Percentiles rank a stretch among this genome's conserved stretches.
These are phyloP conservation scores for Caenorhabditis sp. DNA, from an alignment of 2,888 invertebrate genomes.

Conservation along the genomic window DNA sequence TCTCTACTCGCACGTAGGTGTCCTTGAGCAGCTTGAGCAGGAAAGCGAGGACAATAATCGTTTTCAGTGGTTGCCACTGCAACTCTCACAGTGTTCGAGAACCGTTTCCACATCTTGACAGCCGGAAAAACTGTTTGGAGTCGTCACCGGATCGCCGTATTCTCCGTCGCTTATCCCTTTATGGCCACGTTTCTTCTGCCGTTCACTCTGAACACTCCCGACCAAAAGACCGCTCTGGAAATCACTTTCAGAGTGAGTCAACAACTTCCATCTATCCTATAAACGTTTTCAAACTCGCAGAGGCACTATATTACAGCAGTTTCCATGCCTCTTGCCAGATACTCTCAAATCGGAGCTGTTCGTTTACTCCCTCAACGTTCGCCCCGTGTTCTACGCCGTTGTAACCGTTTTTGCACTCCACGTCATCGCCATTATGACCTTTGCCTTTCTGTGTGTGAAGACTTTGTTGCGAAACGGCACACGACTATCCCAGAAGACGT, in stretches of 20 bases:
- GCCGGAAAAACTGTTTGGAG: constrained; percentile 2
- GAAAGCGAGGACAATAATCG: not conserved
- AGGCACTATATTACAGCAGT: too few species aligned
- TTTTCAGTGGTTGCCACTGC: constrained; percentile 17
- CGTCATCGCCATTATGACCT: not conserved
- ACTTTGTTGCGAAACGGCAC: not conserved
- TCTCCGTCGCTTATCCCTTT: not conserved
- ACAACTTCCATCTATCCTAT: too few species aligned
- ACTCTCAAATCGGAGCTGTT: not conserved
- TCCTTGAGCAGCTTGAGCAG: not conserved
- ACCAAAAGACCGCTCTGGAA: too few species aligned
- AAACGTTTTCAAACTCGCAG: too few species aligned
- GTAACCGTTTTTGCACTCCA: too few species aligned
- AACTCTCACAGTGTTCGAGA: constrained; percentile 11
- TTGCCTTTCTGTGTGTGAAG: not conserved
- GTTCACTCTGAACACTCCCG: too few species aligned
- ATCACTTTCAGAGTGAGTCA: too few species aligned
- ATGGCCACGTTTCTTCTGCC: not conserved
- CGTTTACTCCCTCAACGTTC: not conserved
- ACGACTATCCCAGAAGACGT: not conserved
- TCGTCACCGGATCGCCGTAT: not conserved
- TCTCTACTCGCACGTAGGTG: not conserved
- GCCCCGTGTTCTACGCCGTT: not conserved
- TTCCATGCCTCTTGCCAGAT: too few species aligned
- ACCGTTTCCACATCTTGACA: not conserved